Evolutionary conservation across 1,140 invertebrate genomes (phyloP), one percentile per base, ranked within the genome.

Genomic region (Plodia interpunctella): DNA sequence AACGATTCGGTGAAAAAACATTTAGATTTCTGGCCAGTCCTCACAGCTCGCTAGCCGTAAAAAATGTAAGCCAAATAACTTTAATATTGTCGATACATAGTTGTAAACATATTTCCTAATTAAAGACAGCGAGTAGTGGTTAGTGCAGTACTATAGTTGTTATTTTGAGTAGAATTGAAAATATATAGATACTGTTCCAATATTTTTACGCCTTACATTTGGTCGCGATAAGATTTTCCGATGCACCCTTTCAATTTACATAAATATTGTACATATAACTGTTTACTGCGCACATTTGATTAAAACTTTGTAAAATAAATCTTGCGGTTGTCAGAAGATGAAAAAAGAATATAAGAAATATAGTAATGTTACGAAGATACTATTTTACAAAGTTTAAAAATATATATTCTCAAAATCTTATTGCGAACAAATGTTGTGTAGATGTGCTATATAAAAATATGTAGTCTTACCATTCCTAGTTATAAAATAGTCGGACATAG

Each of bases 111-210:
- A 62, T 67, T 74, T 72, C 66, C 66, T 69, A 71, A 68, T 60
- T 49, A 57, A 69, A 69, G 62, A 74, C 72, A 74, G 72, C 72
- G 72, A 74, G 18, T 68, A 68, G 66, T 30, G 60, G 59, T 65
- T 70, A 70, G 59, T 71, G 66, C 62, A 60, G 20, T 66, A 64
- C 25, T 5, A 38, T 66, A 68, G 62, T 28, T 19, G 54, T 54
- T 65, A 65, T 57, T 66, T 63, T 60, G 49, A 62, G 55, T 59
- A 65, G 56, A 53, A 5, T 57, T 30, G 18, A 60, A 57, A 28
- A 49, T 53, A 50, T n/a, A 38, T 65, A 54, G 57, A 59, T 50
- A n/a, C n/a, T n/a, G 52, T 60, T 65, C 21, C 30, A 52, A 60
- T 70, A 59, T 59, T 55, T 57, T 59, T 55, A 53, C 58, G 44